Evolutionary conservation across 2,888 invertebrate genomes (phyloP).

Genomic region (Sisyra terminalis): DNA sequence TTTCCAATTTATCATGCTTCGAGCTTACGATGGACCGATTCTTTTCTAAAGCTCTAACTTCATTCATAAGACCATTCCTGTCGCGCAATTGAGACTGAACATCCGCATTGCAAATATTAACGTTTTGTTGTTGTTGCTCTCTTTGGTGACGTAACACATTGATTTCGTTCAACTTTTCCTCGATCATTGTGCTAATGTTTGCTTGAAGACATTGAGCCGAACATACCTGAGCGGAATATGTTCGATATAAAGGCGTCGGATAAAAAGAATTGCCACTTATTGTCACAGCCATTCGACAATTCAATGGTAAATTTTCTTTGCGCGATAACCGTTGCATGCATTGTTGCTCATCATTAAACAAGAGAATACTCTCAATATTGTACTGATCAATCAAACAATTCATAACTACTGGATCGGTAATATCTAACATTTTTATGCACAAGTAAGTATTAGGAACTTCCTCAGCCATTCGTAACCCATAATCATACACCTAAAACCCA

Average conservation of each 20-base stretch:
- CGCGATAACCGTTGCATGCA: conserved; percentile 55
- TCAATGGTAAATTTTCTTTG: conserved; percentile 43
- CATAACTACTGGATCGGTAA: conserved; percentile 58
- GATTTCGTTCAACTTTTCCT: no score
- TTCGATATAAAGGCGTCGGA: conserved; percentile 62
- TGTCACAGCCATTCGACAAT: conserved; percentile 50
- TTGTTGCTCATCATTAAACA: conserved; percentile 51
- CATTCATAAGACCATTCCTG: no score
- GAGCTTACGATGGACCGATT: no score
- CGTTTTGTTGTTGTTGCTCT: no score
- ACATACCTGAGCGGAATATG: conserved; percentile 44
- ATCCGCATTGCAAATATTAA: no score
- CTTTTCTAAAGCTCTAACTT: no score
- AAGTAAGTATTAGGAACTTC: conserved; percentile 27
- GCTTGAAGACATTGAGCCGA: conserved; percentile 44
- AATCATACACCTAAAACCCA: conserved; percentile 28
- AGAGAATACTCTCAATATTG: conserved; percentile 53
- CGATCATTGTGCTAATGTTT: conserved; percentile 15
- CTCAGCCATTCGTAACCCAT: conserved; percentile 26
- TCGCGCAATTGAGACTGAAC: no score
- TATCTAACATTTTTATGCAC: conserved; percentile 54
- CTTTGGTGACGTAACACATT: no score
- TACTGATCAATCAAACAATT: conserved; percentile 75
- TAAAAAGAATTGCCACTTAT: conserved; percentile 47
- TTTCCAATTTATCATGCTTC: no score